Evolutionary conservation across 2,888 invertebrate genomes (phyloP).

Genomic region (Cataglyphis livida): DNA sequence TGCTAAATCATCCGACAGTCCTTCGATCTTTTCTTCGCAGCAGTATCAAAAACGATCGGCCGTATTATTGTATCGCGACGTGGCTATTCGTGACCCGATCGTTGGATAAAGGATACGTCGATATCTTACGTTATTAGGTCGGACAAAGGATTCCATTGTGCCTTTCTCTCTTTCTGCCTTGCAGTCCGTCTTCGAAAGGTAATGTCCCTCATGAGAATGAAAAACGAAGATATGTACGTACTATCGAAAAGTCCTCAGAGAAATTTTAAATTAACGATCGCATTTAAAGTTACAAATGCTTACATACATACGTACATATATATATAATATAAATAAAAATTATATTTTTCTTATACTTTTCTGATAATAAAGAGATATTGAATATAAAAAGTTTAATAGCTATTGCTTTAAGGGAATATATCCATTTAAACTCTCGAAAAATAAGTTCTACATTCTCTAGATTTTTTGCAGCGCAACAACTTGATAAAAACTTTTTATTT

Average conservation of each 20-base stretch:
- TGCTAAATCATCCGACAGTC: conserved; percentile 67
- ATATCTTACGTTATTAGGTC: conserved; percentile 72
- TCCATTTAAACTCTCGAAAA: too few relatives aligned
- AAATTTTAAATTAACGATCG: conserved; percentile 33
- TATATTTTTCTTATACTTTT: not conserved
- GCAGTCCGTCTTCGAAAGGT: conserved; percentile 53
- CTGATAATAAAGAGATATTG: not conserved
- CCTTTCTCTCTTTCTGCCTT: conserved; percentile 57
- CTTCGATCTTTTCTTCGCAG: conserved; percentile 36
- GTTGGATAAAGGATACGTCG: conserved; percentile 65
- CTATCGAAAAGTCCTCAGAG: conserved; percentile 3
- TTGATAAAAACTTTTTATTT: too few relatives aligned
- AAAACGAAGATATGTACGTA: conserved; percentile 43
- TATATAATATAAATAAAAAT: not conserved
- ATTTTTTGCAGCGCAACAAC: too few relatives aligned
- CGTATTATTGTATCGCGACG: conserved; percentile 73
- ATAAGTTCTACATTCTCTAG: too few relatives aligned
- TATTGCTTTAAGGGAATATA: not conserved
- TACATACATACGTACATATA: not conserved
- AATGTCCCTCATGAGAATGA: conserved; percentile 60
- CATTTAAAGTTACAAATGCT: not conserved
- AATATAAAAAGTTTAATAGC: not conserved
- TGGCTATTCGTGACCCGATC: conserved; percentile 71
- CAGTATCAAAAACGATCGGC: conserved; percentile 70
- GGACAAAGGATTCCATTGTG: conserved; percentile 75